phyloP scores from a whole-genome alignment of 2,888 invertebrate species.

The Oscheius onirici region DNA sequence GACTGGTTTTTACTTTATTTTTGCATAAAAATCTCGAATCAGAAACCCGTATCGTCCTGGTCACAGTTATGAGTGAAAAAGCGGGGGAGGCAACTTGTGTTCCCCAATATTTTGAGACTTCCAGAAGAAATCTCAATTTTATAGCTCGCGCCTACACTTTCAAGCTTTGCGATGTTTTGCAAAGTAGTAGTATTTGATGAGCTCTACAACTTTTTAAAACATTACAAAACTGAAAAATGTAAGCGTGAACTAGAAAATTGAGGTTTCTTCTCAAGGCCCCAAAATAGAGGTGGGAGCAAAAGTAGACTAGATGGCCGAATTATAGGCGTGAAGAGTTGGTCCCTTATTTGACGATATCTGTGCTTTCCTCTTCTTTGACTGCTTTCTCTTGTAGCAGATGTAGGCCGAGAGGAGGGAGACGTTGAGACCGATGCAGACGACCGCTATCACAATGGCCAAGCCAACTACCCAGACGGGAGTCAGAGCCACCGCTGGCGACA shows the following conservation, averaged over 20 bases:
- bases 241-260: no score
- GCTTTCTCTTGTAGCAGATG: constrained; percentile 62
- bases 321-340: constrained; percentile 66
- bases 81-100: no score
- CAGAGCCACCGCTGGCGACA: background rate
- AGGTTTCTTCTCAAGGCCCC: no score
- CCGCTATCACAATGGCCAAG: constrained; percentile 60
- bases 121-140: no score
- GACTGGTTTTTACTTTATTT: background rate
- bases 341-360: constrained; percentile 60
- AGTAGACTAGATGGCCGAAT: constrained; percentile 36
- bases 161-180: no score
- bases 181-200: no score
- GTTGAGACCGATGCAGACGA: constrained; percentile 63
- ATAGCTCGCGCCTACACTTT: no score
- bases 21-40: constrained; percentile 1
- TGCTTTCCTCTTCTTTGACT: constrained; percentile 55
- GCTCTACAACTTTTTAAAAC: no score
- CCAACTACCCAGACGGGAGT: constrained; percentile 67
- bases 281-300: background rate
- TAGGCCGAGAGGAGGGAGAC: constrained; percentile 59
- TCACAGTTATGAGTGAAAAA: constrained; percentile 11
- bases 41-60: background rate
- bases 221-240: no score
- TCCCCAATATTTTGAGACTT: no score